Evolutionary conservation across 2,797 vertebrate species (phyloP), one percentile per base, ranked within the genome.

Genomic region (Channa striata): DNA sequence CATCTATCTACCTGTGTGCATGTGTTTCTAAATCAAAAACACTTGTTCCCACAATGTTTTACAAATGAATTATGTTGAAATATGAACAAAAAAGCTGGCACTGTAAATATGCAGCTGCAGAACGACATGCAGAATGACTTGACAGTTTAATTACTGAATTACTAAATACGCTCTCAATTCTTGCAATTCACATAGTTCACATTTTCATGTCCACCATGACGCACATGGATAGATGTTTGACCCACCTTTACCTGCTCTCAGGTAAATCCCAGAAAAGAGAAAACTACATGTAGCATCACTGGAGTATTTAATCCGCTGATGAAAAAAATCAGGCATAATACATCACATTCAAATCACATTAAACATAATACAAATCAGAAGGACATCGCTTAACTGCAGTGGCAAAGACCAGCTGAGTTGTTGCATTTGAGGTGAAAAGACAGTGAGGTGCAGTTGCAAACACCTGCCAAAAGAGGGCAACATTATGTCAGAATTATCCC

Each of bases 401-500:
- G 11, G 40, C 13, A 37, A 44, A 19, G 65, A 33, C 50, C 9
- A 68, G 16, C 19, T 30, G 53, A 62, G 49, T 0, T 16, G 30
- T 12, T 37, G 69, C 50, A 39, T 68, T 56, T 63, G 65, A 79
- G 74, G 72, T 70, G 65, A 70, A 60, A 48, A 58, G 62, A 59
- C 68, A 60, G 71, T 17, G 49, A 44, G 62, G 47, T 91, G 94
- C 88, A 95, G 92, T 95, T 81, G 47, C 91, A 72, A 68, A 71
- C 72, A 72, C 64, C 83, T 78, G 52, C 93, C 94, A 95, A 94
- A 95, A 95, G 94, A 95, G 94, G 94, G 94, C 94, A 95, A 94
- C 93, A 93, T 93, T 84, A 91, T 92, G 92, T 94, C 89, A 93
- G 87, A 92, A 86, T 93, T 93, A 64, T 59, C n/a, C 83, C 80